Base-by-base conservation (phyloP, 2,113 vertebrate genomes). In the Megalops atlanticus region DNA sequence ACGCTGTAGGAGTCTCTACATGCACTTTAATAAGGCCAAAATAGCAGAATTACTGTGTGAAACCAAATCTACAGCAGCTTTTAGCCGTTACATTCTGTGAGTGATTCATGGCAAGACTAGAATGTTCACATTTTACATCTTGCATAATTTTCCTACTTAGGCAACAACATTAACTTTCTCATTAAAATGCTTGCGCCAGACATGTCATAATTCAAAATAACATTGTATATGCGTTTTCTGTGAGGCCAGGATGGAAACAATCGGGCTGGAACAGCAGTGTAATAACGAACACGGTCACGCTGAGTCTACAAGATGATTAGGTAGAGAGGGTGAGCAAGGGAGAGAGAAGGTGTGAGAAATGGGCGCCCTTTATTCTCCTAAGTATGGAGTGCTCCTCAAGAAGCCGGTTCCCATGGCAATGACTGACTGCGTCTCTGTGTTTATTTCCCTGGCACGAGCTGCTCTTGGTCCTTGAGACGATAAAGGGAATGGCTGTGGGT, bases 321-420 rank as follows among this genome's bases (percentile, higher is more conserved):
- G 54, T n/a, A 36, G 16, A 39, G 70, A 72, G 70, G 70, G 38
- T 36, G 45, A 76, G 10, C 64, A 31, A 79, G 52, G 81, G 81
- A 70, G 35, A 74, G 31, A 69, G 24, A 82, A 68, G 80, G 82
- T 77, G 82, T 89, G 84, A 88, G 82, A 89, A 89, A 93, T 91
- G 89, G 91, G 89, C 87, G 89, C 90, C 91, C 90, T 92, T 95
- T 94, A 92, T 95, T 92, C 91, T 90, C 80, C 82, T 64, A 80
- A 89, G 89, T 86, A 87, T 89, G 84, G 88, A 90, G 89, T 88
- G 86, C 90, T 90, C 87, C 83, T 87, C 85, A 91, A 92, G 90
- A 92, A 91, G 84, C 85, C 88, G 86, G 94, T 95, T 94, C 93
- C 94, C 94, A 95, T 94, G 94, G 94, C 91, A 90, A 95, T 94